Evolutionary conservation across 2,888 invertebrate species (phyloP).

Genomic region (Megastigmus dorsalis): DNA sequence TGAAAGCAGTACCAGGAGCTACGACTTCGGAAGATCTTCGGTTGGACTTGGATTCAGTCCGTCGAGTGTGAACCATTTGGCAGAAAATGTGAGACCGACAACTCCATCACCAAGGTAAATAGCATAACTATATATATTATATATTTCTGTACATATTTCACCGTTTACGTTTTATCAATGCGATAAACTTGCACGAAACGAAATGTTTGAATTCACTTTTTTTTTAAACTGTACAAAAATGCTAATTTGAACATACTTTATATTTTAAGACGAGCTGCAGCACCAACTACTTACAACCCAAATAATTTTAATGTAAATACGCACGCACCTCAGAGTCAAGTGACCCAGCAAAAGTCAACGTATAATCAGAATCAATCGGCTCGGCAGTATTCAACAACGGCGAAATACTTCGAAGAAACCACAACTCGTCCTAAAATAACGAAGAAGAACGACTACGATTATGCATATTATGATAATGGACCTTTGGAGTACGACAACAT

Average conservation of each 20-base stretch:
- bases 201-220: no score
- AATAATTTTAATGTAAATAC: conserved; percentile 65
- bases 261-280: conserved; percentile 63
- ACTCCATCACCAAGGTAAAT: conserved; percentile 69
- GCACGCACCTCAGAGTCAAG: conserved; percentile 63
- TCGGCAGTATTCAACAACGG: conserved; percentile 68
- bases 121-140: no score
- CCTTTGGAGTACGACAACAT: conserved; percentile 74
- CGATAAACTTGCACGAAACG: no score
- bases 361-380: conserved; percentile 72
- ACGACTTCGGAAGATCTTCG: conserved; percentile 66
- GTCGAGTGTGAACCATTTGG: conserved; percentile 70
- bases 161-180: no score
- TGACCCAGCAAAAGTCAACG: conserved; percentile 69
- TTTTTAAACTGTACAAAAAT: no score
- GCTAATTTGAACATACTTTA: no score
- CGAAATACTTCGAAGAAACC: conserved; percentile 64
- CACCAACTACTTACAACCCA: conserved; percentile 67
- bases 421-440: conserved; percentile 73
- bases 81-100: conserved; percentile 68
- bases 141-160: no score
- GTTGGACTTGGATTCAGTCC: conserved; percentile 71
- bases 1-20: conserved; percentile 67
- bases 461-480: conserved; percentile 87
- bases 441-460: conserved; percentile 83